These are phyloP conservation scores for Brachyhypopomus occidentalis DNA, from an alignment of 2,113 vertebrate genomes.

Conservation along the genomic window DNA sequence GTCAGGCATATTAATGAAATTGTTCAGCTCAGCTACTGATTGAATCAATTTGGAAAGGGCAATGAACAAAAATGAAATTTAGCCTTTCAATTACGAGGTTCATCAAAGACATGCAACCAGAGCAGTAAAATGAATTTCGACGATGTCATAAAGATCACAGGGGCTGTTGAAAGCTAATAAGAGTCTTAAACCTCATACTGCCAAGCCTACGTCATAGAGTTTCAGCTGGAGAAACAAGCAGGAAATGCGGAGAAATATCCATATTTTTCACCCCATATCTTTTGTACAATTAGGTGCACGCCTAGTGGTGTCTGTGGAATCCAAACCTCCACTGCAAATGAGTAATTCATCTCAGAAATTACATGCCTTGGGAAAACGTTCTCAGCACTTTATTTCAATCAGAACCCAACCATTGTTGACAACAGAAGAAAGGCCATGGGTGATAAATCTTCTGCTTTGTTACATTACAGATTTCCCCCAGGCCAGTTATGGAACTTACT, in stretches of 20 bases:
- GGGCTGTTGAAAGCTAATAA: constrained; percentile 8
- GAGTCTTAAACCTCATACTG: neutral
- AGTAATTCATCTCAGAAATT: constrained; percentile 46
- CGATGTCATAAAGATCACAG: constrained; percentile 13
- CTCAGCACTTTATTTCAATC: constrained; percentile 44
- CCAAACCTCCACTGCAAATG: constrained; percentile 50
- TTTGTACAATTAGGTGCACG: constrained; percentile 2
- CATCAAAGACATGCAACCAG: constrained; percentile 25
- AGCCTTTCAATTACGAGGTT: constrained; percentile 35
- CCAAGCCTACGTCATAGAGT: neutral
- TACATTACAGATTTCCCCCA: constrained; percentile 10
- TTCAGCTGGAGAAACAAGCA: neutral
- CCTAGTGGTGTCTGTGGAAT: constrained; percentile 32
- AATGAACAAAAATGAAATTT: constrained; percentile 37
- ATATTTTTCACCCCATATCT: neutral
- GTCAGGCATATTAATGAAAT: constrained; percentile 27
- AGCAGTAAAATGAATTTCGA: constrained; percentile 17
- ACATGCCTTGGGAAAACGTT: constrained; percentile 52
- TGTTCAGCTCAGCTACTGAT: constrained; percentile 31
- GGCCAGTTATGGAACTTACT: constrained; percentile 16
- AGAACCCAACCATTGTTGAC: constrained; percentile 27
- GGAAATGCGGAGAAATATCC: neutral
- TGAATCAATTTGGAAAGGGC: constrained; percentile 21
- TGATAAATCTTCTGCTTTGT: constrained; percentile 40
- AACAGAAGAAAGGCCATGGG: constrained; percentile 32